Evolutionary conservation across 2,888 invertebrate genomes (phyloP).

Genomic region (Hedychridium roseum): DNA sequence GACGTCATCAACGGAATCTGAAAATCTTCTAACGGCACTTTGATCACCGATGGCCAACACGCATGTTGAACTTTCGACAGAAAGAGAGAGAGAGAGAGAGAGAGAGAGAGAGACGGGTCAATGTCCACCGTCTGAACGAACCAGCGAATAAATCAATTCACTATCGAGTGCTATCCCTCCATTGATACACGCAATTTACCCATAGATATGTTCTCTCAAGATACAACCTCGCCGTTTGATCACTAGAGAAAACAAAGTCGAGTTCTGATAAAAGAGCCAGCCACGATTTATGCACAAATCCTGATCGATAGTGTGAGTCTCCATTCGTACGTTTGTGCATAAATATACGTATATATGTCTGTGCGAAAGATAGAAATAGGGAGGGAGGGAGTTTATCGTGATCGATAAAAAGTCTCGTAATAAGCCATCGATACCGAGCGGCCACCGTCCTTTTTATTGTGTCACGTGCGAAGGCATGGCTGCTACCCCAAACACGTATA

Average conservation of each 20-base stretch:
- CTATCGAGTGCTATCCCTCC: constrained; percentile 7
- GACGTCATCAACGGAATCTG: too few species aligned
- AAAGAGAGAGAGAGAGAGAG: too few species aligned
- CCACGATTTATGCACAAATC: constrained; percentile 41
- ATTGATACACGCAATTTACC: constrained; percentile 11
- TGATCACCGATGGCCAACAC: too few species aligned
- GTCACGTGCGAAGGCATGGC: constrained; percentile 60
- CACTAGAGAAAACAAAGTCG: constrained; percentile 41
- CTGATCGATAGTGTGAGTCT: constrained; percentile 16
- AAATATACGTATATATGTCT: too few species aligned
- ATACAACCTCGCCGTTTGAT: constrained; percentile 19
- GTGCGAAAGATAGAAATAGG: constrained; percentile 16
- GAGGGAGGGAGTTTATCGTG: constrained; percentile 47
- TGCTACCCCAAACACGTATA: constrained; percentile 29
- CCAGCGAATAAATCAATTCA: constrained; percentile 30
- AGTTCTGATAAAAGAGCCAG: constrained; percentile 23
- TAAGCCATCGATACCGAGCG: constrained; percentile 39
- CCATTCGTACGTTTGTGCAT: constrained; percentile 1
- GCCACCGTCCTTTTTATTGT: constrained; percentile 54
- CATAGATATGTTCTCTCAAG: neutral
- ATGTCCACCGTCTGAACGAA: too few species aligned
- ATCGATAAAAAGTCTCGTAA: constrained; percentile 52
- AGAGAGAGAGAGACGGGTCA: too few species aligned
- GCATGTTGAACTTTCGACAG: too few species aligned
- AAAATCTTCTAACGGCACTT: too few species aligned